Base-by-base conservation (phyloP, 1,140 invertebrate genomes). In the Bicyclus anynana region DNA sequence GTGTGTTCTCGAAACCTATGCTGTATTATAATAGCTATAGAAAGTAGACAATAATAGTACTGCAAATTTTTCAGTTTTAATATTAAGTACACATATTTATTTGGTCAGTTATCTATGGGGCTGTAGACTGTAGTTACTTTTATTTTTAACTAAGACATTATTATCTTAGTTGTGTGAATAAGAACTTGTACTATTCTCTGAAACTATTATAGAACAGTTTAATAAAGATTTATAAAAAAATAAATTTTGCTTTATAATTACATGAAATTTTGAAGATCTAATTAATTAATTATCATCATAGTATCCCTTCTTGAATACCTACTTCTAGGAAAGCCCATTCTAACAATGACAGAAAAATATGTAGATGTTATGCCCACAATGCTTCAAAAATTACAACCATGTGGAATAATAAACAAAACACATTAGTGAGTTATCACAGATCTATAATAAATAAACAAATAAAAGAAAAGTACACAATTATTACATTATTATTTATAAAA, bases 161-260 rank as follows among this genome's bases (percentile, higher is more conserved):
- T 54, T 44, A 26, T 33, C 53, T 50, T 29, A 29, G 44, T 49
- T 49, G 37, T 57, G 66, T 63, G 63, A 59, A 60, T 54, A 57
- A 58, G 55, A 51, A 59, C 59, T 62, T 59, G 67, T 68, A 66
- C 63, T 67, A 63, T 70, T 50, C 26, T 59, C 38, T 59, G 56
- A 61, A 66, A 7, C 10, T 62, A 56, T 76, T 69, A 69, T 47
- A 63, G 67, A 71, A 48, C 65, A 61, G 53, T 79, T 77, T 77
- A 78, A 79, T 80, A 80, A 78, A 80, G 62, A 70, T 74, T 77
- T 60, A 44, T 57, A 63, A 59, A 67, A 57, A 67, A 65, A 38
- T 42, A 5, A 40, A 51, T 17, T 54, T 33, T 60, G 53, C n/a
- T 23, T 23, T 23, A 4, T 23, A 23, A 23, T 7, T 4, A 23